phyloP scores from a whole-genome alignment of 1,140 invertebrate species.

The Oscheius sp. region DNA sequence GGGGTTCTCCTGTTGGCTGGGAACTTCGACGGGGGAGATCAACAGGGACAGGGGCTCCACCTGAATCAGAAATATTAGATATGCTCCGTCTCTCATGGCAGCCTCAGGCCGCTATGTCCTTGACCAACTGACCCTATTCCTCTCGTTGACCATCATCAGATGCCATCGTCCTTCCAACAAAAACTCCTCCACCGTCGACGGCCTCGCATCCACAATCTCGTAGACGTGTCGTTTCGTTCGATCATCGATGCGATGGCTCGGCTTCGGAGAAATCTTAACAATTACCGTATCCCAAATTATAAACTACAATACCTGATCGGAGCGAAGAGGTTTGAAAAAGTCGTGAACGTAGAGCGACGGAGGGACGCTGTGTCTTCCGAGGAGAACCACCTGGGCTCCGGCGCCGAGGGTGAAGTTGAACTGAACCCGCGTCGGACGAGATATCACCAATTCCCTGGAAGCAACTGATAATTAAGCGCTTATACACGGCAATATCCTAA shows the following conservation, averaged over 20 bases:
- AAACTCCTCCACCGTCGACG: slow-evolving; percentile 22
- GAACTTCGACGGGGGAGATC: background rate
- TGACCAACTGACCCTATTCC: slow-evolving; percentile 30
- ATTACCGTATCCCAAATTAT: background rate
- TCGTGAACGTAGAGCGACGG: slow-evolving; percentile 25
- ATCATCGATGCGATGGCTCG: background rate
- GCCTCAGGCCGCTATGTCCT: no score
- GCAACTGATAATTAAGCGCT: no score
- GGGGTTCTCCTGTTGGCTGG: background rate
- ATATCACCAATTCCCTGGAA: slow-evolving; percentile 16
- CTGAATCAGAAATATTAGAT: slow-evolving; percentile 16
- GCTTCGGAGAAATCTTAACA: background rate
- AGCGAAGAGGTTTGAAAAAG: slow-evolving; percentile 6
- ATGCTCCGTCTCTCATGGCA: no score
- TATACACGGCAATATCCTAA: no score
- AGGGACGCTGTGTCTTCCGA: slow-evolving; percentile 11
- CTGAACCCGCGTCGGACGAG: slow-evolving; percentile 10
- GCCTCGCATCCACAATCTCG: slow-evolving; percentile 9
- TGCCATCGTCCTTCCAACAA: slow-evolving; percentile 42
- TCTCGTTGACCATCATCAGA: slow-evolving; percentile 47
- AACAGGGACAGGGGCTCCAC: background rate
- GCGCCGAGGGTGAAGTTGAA: slow-evolving; percentile 24
- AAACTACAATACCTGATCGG: background rate
- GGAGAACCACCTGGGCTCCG: slow-evolving; percentile 23
- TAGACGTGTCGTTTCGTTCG: background rate